Percentiles rank a stretch among this genome's conserved stretches.
These are phyloP conservation scores for Patiria pectinifera DNA, from an alignment of 53 echinoderm and acorn worm genomes.

Conservation along the genomic window DNA sequence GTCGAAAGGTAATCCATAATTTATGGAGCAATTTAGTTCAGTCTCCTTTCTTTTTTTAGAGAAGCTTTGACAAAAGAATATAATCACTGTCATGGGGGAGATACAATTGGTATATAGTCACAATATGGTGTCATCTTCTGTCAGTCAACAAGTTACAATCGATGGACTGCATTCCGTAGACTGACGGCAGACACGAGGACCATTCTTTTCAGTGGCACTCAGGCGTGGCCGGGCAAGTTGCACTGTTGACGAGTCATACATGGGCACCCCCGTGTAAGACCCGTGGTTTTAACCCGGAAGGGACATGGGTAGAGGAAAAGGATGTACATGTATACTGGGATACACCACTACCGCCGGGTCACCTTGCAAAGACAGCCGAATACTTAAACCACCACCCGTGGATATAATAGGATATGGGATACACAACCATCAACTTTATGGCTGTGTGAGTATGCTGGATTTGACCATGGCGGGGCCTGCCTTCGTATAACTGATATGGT, in stretches of 20 bases:
- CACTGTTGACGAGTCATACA: neutral
- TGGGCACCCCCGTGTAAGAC: neutral
- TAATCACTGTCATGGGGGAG: neutral
- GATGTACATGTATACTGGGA: neutral
- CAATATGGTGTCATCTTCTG: neutral
- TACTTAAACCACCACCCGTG: neutral
- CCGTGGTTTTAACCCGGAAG: neutral
- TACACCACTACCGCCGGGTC: neutral
- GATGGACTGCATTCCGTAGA: neutral
- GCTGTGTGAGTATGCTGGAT: too few species aligned
- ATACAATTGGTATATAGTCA: neutral
- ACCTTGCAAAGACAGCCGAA: neutral
- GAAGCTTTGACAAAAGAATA: too few species aligned
- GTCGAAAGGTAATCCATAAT: too few species aligned
- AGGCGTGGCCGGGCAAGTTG: neutral
- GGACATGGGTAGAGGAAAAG: neutral
- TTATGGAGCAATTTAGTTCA: too few species aligned
- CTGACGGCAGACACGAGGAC: neutral
- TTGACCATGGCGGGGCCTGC: too few species aligned
- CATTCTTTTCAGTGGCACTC: constrained; percentile 4
- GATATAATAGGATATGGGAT: too few species aligned
- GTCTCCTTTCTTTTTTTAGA: too few species aligned
- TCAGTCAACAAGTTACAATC: neutral
- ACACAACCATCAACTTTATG: too few species aligned
- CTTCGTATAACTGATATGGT: too few species aligned